These are phyloP conservation scores for Myotis myotis DNA, from an alignment of 2,797 vertebrate species.

Conservation along the genomic window DNA sequence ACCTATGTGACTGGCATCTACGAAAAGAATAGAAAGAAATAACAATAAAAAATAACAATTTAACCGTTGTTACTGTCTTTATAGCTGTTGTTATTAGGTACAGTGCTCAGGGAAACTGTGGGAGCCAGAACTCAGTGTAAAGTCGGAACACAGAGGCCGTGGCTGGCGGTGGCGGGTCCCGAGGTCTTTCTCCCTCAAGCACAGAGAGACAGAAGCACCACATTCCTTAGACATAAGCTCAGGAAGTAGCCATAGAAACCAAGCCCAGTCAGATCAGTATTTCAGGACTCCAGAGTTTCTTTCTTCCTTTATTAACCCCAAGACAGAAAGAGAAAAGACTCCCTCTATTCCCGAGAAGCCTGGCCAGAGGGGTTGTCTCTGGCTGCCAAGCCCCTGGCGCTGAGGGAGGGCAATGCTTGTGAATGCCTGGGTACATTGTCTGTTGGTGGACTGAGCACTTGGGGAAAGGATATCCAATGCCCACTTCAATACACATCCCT, in stretches of 20 bases:
- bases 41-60: background rate
- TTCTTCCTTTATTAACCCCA: background rate
- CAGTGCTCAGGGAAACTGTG: background rate
- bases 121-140: background rate
- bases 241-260: background rate
- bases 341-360: background rate
- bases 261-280: background rate
- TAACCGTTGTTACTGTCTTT: background rate
- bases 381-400: rapidly evolving
- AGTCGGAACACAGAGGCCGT: background rate
- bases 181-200: background rate
- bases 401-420: background rate
- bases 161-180: background rate
- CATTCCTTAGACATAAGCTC: background rate
- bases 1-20: background rate
- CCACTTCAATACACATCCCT: background rate
- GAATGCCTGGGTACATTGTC: rapidly evolving
- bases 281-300: background rate
- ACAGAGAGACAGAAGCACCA: background rate
- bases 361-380: background rate
- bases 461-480: background rate
- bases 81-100: background rate
- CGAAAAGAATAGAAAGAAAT: background rate
- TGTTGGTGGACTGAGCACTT: background rate
- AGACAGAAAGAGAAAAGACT: background rate